Base-by-base conservation (phyloP, 2,113 vertebrate species). In the Oreocharis arfaki region DNA sequence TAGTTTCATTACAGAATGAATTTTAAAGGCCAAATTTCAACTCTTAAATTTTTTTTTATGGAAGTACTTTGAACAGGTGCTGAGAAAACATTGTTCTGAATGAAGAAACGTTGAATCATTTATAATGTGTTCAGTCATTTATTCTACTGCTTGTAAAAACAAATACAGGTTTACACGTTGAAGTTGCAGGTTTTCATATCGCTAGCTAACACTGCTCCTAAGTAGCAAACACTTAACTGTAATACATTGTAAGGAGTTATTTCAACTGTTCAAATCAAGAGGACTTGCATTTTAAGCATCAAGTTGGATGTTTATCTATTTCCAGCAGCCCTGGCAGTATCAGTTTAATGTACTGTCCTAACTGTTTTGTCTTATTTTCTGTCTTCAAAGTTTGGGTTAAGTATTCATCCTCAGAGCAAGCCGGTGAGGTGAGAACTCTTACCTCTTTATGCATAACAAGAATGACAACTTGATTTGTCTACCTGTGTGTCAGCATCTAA, bases 141-240 rank as follows among this genome's bases (percentile, higher is more conserved):
- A 71, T 94, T 94, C 35, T 50, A 69, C 37, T 77, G n/a, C 86
- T 63, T 73, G 30, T 84, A 79, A 90, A 97, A 95, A 70, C 15
- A 87, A 91, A 82, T 75, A 52, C 1, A 46, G 50, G 24, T 32
- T 88, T 86, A 69, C 26, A 1, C 42, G 60, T 91, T 90, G 23
- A 18, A 63, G 28, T 39, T 86, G 61, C 30, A 92, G 46, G 33
- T 89, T 94, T 97, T 80, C n/a, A 28, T 83, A 12, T 74, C 85
- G 70, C 41, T 90, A 61, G 21, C 64, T 92, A 82, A 68, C 47
- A 56, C 53, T 87, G 39, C 55, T 70, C 6, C 14, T 94, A 67
- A 88, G 32, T 64, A 91, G 71, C 11, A 82, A 81, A 16, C 28
- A 20, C 91, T 91, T 92, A 81, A 32, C 16, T 89, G 73, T 95